Conservation (phyloP, 2,113 vertebrate species). For the Ophthalmolycus amberensis region DNA sequence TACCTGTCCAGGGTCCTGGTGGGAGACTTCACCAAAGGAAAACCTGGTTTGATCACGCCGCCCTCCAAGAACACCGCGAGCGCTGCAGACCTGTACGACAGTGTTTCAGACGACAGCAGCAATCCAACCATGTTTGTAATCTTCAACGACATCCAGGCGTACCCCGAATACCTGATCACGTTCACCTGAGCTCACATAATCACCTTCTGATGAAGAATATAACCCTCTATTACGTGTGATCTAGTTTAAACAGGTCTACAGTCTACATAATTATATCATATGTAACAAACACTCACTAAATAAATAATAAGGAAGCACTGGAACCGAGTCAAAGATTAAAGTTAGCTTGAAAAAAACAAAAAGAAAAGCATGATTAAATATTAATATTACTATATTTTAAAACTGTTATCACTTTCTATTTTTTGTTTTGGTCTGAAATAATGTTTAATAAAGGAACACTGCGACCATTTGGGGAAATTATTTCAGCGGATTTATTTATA, state of each 20-base stretch:
- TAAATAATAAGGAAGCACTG: not conserved
- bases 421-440: not conserved
- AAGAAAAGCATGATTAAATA: too few species aligned
- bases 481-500: not conserved
- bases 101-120: slow-evolving; percentile 59
- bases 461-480: not conserved
- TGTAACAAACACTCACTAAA: too few species aligned
- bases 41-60: slow-evolving; percentile 57
- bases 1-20: slow-evolving; percentile 87
- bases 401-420: not conserved
- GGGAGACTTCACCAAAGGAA: slow-evolving; percentile 81
- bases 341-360: not conserved
- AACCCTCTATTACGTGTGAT: not conserved
- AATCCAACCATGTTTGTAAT: slow-evolving; percentile 83
- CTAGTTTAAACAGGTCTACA: not conserved
- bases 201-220: not conserved
- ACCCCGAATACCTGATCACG: slow-evolving; percentile 89
- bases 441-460: slow-evolving; percentile 1
- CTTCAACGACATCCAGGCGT: slow-evolving; percentile 87
- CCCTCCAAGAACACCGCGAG: slow-evolving; percentile 56
- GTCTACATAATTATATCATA: not conserved
- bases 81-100: slow-evolving; percentile 82
- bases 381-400: not conserved
- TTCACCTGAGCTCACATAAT: slow-evolving; percentile 51
- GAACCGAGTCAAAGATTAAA: not conserved